A percentile compares a stretch with the other conserved stretches of the same genome.
Evolutionary conservation across 1,140 invertebrate species (phyloP).

Genomic region (Magallana gigas): DNA sequence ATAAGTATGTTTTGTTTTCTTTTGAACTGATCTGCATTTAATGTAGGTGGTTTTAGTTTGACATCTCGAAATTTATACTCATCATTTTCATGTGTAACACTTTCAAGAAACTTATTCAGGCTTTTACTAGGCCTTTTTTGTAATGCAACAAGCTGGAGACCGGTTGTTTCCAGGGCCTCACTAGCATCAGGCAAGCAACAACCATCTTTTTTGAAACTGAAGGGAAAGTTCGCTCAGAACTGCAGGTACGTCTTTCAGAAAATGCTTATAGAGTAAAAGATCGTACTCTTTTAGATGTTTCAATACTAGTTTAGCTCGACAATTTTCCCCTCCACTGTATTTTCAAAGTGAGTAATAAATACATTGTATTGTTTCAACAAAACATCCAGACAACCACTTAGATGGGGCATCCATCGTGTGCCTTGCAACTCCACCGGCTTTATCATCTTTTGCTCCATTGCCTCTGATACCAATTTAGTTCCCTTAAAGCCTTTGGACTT

Average conservation of each 20-base stretch:
- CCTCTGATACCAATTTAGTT: too few relatives aligned
- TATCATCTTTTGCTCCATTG: background rate
- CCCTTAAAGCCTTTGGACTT: slow-evolving; percentile 17
- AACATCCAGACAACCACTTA: slow-evolving; percentile 34
- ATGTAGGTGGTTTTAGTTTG: too few relatives aligned
- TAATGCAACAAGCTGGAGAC: slow-evolving; percentile 24
- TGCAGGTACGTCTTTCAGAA: slow-evolving; percentile 43
- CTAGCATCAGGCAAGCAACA: slow-evolving; percentile 4
- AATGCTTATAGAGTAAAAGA: slow-evolving; percentile 48
- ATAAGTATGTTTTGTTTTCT: too few relatives aligned
- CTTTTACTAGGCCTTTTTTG: too few relatives aligned
- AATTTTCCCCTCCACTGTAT: slow-evolving; percentile 18
- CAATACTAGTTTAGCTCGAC: background rate
- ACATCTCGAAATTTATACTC: too few relatives aligned
- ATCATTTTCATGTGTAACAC: too few relatives aligned
- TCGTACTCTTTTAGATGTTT: slow-evolving; percentile 38
- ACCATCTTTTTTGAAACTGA: slow-evolving; percentile 41
- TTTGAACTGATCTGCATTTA: too few relatives aligned
- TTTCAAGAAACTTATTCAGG: too few relatives aligned
- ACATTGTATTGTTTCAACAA: slow-evolving; percentile 30
- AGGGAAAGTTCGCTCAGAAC: slow-evolving; percentile 43
- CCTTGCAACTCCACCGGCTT: slow-evolving; percentile 35
- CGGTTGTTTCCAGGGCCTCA: slow-evolving; percentile 38
- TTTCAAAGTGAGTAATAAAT: slow-evolving; percentile 46
- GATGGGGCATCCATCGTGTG: slow-evolving; percentile 41